Evolutionary conservation across 2,888 invertebrate species (phyloP), one percentile per base, ranked within the genome.

Genomic region (Gasteruption jaculator): DNA sequence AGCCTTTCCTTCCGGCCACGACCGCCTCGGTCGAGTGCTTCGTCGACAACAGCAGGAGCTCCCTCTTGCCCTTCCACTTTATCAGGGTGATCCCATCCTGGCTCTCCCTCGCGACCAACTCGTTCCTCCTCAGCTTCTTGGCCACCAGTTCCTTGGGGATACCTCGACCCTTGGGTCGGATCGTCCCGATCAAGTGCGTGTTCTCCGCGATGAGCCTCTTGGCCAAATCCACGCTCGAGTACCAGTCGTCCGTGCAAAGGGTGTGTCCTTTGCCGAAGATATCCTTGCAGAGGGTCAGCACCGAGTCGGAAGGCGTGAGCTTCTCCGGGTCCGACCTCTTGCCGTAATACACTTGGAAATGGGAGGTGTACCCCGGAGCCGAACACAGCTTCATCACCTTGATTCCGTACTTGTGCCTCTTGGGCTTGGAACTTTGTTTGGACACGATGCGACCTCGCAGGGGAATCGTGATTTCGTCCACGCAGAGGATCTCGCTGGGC

Each of bases 391-490:
- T 68, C 30, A 56, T 54, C 24, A 57, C 14, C 45, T 65, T 66
- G 30, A 67, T 62, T 10, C 52, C 49, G 33, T 53, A 55, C 33
- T 45, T 45, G 36, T 62, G 59, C 5, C 53, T 26, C 45, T 62
- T 39, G 38, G 49, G 47, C 26, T 55, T 58, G 43, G 53, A 56
- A 43, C 57, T 57, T 38, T 56, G 54, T 14, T 52, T 47, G 43
- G 59, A 57, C 25, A 59, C 27, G 27, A 59, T 34, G 32, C 43
- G 37, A 27, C 42, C 59, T 41, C 57, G 50, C 48, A 60, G 63
- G 18, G 60, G 60, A 20, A 61, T 53, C 32, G 60, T 18, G 43
- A 52, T 56, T 43, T 63, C 57, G 43, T 62, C 61, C 16, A 61
- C 49, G 36, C 55, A 56, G 27, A 58, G 29, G 21, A 51, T 52